Conservation (phyloP, 2,888 invertebrate genomes). For the Drosophila maculinotata region DNA sequence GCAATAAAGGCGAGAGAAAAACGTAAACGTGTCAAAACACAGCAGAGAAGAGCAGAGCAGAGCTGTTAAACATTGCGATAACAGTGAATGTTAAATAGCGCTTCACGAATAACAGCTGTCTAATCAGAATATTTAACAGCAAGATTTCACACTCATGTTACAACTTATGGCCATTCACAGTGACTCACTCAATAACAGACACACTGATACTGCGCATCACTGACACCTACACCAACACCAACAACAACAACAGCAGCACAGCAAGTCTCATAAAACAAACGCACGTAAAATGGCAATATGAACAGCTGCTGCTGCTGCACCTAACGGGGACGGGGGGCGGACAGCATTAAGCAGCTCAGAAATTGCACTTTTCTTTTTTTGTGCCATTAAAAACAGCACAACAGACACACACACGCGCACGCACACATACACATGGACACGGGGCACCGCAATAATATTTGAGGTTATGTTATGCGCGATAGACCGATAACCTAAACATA, state of each 20-base stretch:
- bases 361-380: conserved; percentile 22
- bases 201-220: conserved; percentile 24
- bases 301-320: conserved; percentile 52
- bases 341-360: conserved; percentile 3
- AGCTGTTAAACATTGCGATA: too few species aligned
- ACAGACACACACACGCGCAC: background rate
- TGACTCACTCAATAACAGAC: background rate
- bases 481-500: conserved; percentile 44
- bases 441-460: conserved; percentile 36
- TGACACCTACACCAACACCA: conserved; percentile 5
- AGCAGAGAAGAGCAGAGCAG: background rate
- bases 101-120: background rate
- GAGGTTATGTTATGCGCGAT: conserved; percentile 51
- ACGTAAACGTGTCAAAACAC: conserved; percentile 70
- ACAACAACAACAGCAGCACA: too few species aligned
- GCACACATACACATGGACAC: conserved; percentile 1
- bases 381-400: conserved; percentile 23
- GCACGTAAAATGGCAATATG: conserved; percentile 26
- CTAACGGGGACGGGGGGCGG: background rate
- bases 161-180: background rate
- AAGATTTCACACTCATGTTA: background rate
- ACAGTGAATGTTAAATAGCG: background rate
- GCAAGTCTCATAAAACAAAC: conserved; percentile 24
- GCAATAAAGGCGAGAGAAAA: conserved; percentile 42
- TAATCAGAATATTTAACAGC: background rate